Percentiles rank a stretch among this genome's conserved stretches.
Evolutionary conservation across 64 coral and sea anemone species (phyloP).

Genomic region (Stichodactyla mertensii): DNA sequence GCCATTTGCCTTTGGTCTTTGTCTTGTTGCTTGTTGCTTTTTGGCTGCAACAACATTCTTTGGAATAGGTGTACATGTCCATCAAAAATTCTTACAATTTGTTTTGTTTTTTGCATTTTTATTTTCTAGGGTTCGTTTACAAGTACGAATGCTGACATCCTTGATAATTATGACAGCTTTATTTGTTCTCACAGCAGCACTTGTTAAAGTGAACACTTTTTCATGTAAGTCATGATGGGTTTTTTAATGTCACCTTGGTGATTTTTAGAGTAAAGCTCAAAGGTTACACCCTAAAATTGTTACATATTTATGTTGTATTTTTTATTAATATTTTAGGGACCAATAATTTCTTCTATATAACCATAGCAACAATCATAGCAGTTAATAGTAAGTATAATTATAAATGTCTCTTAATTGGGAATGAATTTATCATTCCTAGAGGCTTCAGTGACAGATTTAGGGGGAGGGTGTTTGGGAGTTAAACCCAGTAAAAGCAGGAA

Average conservation of each 20-base stretch:
- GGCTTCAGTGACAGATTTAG: too few relatives aligned
- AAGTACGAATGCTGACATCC: constrained; percentile 74
- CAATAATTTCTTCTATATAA: constrained; percentile 72
- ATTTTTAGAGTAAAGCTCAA: too few relatives aligned
- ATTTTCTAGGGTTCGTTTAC: constrained; percentile 58
- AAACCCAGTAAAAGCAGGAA: too few relatives aligned
- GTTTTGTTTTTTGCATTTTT: not conserved
- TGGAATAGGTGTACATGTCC: not conserved
- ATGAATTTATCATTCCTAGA: too few relatives aligned
- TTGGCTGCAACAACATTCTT: too few relatives aligned
- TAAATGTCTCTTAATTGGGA: too few relatives aligned
- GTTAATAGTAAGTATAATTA: constrained; percentile 80
- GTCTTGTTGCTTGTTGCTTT: too few relatives aligned
- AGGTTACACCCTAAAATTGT: too few relatives aligned
- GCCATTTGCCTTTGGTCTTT: too few relatives aligned
- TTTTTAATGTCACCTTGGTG: too few relatives aligned
- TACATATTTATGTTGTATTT: too few relatives aligned
- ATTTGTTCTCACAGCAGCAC: constrained; percentile 80
- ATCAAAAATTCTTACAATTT: not conserved
- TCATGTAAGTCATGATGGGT: constrained; percentile 53
- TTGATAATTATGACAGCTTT: constrained; percentile 69
- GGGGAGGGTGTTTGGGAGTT: too few relatives aligned
- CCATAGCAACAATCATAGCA: constrained; percentile 64
- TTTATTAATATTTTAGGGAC: constrained; percentile 52
- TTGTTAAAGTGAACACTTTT: constrained; percentile 73